Base-by-base conservation (phyloP, 2,888 invertebrate genomes). In the Drosophila imparisetae region DNA sequence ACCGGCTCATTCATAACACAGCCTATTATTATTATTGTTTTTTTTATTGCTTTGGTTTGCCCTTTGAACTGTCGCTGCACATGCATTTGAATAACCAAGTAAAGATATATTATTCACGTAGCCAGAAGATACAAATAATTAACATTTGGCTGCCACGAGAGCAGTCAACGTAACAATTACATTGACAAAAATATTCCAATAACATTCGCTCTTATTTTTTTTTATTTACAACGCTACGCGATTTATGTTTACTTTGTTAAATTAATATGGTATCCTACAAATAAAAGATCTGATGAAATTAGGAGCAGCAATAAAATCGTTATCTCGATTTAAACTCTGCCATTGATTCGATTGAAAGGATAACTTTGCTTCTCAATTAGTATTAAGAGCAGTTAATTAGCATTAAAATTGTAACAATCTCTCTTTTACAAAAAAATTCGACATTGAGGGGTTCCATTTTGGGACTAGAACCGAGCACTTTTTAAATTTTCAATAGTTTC, bases 1-100 rank as follows among this genome's bases (percentile, higher is more conserved):
- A 50, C n/a, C n/a, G 2, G 29, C 21, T 58, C 27, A 64, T 58
- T 65, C 36, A 66, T 24, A 36, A 57, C 32, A 67, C 65, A 55
- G 38, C 38, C 30, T 48, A 13, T n/a, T 34, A 24, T 50, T 64
- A 64, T 63, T 72, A 57, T 76, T 60, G 58, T 45, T 2, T 21
- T 21, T 34, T 58, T 27, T 49, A 7, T 21, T 7, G 21, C n/a
- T 40, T 45, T 7, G 21, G 21, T 13, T 45, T 45, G 78, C 58
- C 64, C 78, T 72, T 62, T 65, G 64, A 77, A 64, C 72, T 42
- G 38, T 48, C 36, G 50, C 52, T 32, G 27, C 32, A 53, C 42
- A 27, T 63, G 38, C n/a, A 48, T 29, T 24, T n/a, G 2, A 45
- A 29, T 29, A 42, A 34, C 5, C 15, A 13, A 5, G 5, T 15